Evolutionary conservation across 2,113 vertebrate genomes (phyloP), one percentile per base, ranked within the genome.

Genomic region (Argyrosomus japonicus): DNA sequence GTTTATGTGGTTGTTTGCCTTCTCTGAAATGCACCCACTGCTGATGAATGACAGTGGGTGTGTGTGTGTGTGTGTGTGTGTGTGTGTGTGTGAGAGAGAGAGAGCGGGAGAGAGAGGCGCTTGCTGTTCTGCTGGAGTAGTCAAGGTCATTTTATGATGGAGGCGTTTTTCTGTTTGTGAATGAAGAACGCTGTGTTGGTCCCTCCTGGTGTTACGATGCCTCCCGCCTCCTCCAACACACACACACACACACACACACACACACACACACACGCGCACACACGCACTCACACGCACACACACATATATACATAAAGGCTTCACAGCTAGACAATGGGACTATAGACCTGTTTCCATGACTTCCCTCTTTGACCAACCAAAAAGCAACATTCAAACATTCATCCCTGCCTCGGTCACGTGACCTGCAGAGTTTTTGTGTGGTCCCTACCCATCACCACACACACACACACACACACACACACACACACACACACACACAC

Each of bases 121-220:
- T 75, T 47, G 29, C 58, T 78, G 88, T 82, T 87, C 83, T 80
- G 86, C 61, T 72, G 19, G 77, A 87, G 89, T 88, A 88, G 88
- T 87, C 90, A 91, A 91, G 90, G 87, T 92, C 92, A 86, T 57
- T 89, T 78, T 64, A 87, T 89, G 83, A 88, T 87, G 79, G 89
- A 88, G 90, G 92, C 68, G 68, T 68, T 87, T 85, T 86, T 70
- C 67, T 87, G 82, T 81, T 92, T 94, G 76, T 95, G 91, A 95
- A 94, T 93, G 92, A 92, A 92, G 82, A 93, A 82, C 47, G 61
- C 83, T 74, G 56, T 81, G 54, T 72, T 68, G 73, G 67, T 87
- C 65, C 54, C 77, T 91, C 69, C 85, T 81, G 75, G 84, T 77
- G 80, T 82, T 91, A 78, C 64, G 32, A 68, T 64, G 29, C 82